Percentiles rank a stretch among this genome's conserved stretches.
Evolutionary conservation across 2,797 vertebrate genomes (phyloP).

Genomic region (Xenentodon cancila): DNA sequence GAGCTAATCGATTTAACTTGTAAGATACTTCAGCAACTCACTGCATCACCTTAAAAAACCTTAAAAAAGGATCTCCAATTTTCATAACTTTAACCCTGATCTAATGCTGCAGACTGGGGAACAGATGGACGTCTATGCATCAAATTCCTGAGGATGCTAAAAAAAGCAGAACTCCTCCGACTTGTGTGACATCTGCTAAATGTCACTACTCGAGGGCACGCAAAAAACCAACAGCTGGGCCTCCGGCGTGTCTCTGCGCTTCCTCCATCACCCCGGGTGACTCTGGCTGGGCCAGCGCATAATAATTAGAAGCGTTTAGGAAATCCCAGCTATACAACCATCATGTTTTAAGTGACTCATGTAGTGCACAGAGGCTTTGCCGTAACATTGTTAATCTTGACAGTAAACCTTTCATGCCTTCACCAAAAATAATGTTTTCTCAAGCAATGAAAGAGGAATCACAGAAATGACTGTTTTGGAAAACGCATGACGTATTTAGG

Average conservation of each 20-base stretch:
- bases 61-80: background rate
- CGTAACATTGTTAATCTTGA: conserved; percentile 1
- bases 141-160: conserved; percentile 14
- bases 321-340: conserved; percentile 40
- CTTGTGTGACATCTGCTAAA: conserved; percentile 52
- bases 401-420: conserved; percentile 19
- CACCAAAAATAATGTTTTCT: conserved; percentile 26
- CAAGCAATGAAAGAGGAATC: conserved; percentile 22
- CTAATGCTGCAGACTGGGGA: background rate
- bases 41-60: background rate
- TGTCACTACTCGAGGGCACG: conserved; percentile 42
- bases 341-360: conserved; percentile 18
- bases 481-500: conserved; percentile 21
- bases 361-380: conserved; percentile 1
- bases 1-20: no score
- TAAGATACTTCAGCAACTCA: background rate
- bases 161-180: background rate
- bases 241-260: conserved; percentile 50
- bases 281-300: conserved; percentile 33
- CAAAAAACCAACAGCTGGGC: conserved; percentile 63
- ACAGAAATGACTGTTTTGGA: conserved; percentile 56
- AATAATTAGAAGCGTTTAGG: conserved; percentile 40
- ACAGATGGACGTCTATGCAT: conserved; percentile 6
- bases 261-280: conserved; percentile 60
- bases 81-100: background rate